These are phyloP conservation scores for Autographa pulchrina DNA, from an alignment of 2,888 invertebrate species.

Conservation along the genomic window DNA sequence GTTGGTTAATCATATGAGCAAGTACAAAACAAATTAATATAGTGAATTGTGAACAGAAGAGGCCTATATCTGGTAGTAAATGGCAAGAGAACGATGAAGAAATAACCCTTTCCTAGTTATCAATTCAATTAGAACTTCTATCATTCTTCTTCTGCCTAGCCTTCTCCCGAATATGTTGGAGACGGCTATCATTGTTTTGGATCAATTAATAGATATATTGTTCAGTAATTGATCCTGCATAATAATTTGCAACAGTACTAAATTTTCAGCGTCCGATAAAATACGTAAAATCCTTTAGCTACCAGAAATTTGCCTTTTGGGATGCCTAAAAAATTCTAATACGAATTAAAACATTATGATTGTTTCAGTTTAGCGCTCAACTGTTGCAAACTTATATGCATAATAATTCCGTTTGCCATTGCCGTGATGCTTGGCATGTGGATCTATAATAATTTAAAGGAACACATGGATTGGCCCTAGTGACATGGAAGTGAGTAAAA, in stretches of 20 bases:
- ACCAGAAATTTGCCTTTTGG: too few relatives aligned
- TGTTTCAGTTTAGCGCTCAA: constrained; percentile 15
- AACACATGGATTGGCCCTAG: accelerated
- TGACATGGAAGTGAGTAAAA: constrained; percentile 6
- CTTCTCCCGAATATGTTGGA: too few relatives aligned
- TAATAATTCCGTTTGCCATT: not conserved
- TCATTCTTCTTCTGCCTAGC: too few relatives aligned
- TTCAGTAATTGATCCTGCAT: too few relatives aligned
- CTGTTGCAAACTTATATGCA: not conserved
- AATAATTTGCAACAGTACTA: too few relatives aligned
- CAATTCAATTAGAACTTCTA: too few relatives aligned
- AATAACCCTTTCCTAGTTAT: too few relatives aligned
- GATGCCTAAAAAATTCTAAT: too few relatives aligned
- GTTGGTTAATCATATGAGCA: not conserved
- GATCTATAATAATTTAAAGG: not conserved
- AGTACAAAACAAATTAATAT: not conserved
- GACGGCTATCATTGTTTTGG: too few relatives aligned
- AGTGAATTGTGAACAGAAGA: not conserved
- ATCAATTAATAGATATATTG: too few relatives aligned
- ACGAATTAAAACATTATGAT: not conserved
- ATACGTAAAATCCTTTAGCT: too few relatives aligned
- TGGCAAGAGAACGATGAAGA: not conserved
- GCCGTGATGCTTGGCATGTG: not conserved
- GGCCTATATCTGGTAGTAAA: not conserved
- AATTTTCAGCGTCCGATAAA: too few relatives aligned